Conservation (phyloP, 2,888 invertebrate species). For the Hypena proboscidalis region DNA sequence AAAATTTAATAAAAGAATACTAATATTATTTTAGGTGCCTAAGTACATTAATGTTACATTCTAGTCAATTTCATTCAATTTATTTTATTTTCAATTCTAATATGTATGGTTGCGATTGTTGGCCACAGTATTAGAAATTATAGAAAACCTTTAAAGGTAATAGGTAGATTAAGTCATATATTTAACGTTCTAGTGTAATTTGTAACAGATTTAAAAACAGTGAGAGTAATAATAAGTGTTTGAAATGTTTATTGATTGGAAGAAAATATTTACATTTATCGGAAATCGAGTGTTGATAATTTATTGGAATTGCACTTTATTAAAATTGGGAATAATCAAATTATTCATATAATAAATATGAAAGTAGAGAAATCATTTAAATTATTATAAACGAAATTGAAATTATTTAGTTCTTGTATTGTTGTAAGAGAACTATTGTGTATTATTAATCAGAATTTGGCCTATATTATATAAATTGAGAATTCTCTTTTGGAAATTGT, state of each 20-base stretch:
- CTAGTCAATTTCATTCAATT: constrained; percentile 73
- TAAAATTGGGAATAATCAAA: constrained; percentile 59
- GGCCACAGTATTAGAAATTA: constrained; percentile 42
- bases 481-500: constrained; percentile 45
- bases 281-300: constrained; percentile 48
- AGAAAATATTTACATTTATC: constrained; percentile 47
- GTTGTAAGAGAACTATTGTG: constrained; percentile 55
- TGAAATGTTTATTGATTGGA: constrained; percentile 40
- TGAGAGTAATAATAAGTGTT: constrained; percentile 52
- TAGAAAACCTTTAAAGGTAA: constrained; percentile 32
- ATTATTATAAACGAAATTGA: constrained; percentile 49
- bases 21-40: constrained; percentile 53
- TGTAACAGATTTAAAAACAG: constrained; percentile 44
- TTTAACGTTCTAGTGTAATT: constrained; percentile 29
- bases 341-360: constrained; percentile 52
- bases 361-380: constrained; percentile 41
- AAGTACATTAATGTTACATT: constrained; percentile 62
- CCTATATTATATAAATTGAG: constrained; percentile 53
- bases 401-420: constrained; percentile 48
- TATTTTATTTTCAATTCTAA: constrained; percentile 40
- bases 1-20: constrained; percentile 26
- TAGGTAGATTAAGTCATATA: constrained; percentile 32
- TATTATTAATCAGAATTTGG: constrained; percentile 56
- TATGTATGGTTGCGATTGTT: constrained; percentile 18
- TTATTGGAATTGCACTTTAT: constrained; percentile 59